Base-by-base conservation (phyloP, 2,113 vertebrate species). In the Axis porcinus region DNA sequence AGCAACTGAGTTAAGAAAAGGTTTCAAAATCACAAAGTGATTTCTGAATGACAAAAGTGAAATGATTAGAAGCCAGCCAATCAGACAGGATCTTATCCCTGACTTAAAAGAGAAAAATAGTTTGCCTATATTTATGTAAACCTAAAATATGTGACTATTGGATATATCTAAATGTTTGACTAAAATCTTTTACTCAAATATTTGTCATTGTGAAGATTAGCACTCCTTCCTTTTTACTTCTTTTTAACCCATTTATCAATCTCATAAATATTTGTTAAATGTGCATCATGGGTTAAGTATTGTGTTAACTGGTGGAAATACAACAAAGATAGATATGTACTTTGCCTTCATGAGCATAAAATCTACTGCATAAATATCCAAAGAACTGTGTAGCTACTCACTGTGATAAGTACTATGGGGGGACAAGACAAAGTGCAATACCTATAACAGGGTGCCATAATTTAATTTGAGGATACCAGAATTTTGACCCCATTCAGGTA, bases 1-100 rank as follows among this genome's bases (percentile, higher is more conserved):
- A 96, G 96, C 78, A 97, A 96, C 86, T 87, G 85, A 97, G 58
- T 98, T 98, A 97, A 97, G 43, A 97, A 97, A 96, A 62, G 70
- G 9, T 98, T 98, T 94, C 55, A 95, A 85, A 93, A 94, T 67
- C 54, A 98, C 36, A 64, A 86, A 96, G 55, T 15, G 64, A 64
- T 82, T 97, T 97, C 81, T 33, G 89, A 97, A 91, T 95, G 91
- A 95, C 86, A 95, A 91, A 85, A 96, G 78, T 36, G 28, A 97
- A 97, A 95, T 93, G 78, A 97, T 83, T 91, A 96, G 54, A 88
- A 96, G 33, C 6, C 45, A 86, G 47, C 74, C 90, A 97, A 97
- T 97, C 92, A 95, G 13, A 90, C 14, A 92, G 45, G 36, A n/a
- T 82, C 50, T 87, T 85, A 78, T 95, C 28, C 1, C 21, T 88